Percentiles rank a stretch among this genome's conserved stretches.
These are phyloP conservation scores for Cromileptes altivelis DNA, from an alignment of 2,113 vertebrate genomes.

Conservation along the genomic window DNA sequence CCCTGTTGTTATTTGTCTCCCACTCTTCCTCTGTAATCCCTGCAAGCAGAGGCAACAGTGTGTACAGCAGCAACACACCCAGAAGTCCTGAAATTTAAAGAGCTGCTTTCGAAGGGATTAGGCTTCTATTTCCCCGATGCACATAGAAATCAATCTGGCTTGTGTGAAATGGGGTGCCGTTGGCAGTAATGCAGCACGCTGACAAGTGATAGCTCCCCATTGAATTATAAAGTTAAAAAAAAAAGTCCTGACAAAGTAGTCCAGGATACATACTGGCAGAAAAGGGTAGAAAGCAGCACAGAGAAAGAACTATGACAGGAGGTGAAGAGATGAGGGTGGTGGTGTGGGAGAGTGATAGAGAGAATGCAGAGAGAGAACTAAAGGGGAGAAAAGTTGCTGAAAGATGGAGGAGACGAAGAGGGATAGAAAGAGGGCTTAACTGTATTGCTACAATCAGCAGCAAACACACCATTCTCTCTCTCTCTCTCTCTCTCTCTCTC, in stretches of 20 bases:
- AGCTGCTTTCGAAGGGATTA: slow-evolving; percentile 34
- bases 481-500: slow-evolving; percentile 12
- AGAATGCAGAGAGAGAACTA: slow-evolving; percentile 4
- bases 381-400: not conserved
- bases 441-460: slow-evolving; percentile 60
- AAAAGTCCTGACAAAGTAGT: slow-evolving; percentile 35
- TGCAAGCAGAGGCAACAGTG: not conserved
- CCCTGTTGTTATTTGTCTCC: not conserved
- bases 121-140: slow-evolving; percentile 35
- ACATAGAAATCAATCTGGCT: slow-evolving; percentile 52
- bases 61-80: slow-evolving; percentile 6
- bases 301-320: slow-evolving; percentile 31
- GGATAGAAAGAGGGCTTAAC: slow-evolving; percentile 23
- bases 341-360: not conserved
- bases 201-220: slow-evolving; percentile 43
- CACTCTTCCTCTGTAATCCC: slow-evolving; percentile 21
- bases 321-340: not conserved
- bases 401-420: slow-evolving; percentile 21
- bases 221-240: slow-evolving; percentile 38
- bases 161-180: slow-evolving; percentile 24
- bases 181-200: slow-evolving; percentile 19
- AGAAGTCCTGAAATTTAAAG: slow-evolving; percentile 33
- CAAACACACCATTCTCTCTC: slow-evolving; percentile 26
- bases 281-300: slow-evolving; percentile 13
- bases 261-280: slow-evolving; percentile 17